Percentiles rank a stretch among this genome's conserved stretches.
These are phyloP conservation scores for Leucosticte australis DNA, from an alignment of 2,113 vertebrate species.

Conservation along the genomic window DNA sequence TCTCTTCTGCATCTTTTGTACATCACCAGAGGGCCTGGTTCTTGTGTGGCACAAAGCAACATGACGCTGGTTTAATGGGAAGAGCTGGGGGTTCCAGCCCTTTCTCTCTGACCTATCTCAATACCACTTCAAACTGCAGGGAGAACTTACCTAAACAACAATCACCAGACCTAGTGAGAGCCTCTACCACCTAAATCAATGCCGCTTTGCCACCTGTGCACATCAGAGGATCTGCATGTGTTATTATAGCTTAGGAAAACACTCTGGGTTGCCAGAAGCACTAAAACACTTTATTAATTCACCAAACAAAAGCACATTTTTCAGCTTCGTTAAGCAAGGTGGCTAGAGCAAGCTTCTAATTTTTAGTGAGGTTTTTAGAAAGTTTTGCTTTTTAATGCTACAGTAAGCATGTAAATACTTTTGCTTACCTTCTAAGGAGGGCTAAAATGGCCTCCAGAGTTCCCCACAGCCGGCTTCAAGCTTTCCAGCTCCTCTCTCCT, in stretches of 20 bases:
- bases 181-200: not conserved
- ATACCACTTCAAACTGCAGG: conserved; percentile 5
- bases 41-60: fast-evolving
- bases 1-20: not conserved
- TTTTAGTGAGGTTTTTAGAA: not conserved
- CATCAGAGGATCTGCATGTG: not conserved
- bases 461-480: not conserved
- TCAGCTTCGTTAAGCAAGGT: not conserved
- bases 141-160: not conserved
- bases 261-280: not conserved
- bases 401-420: not conserved
- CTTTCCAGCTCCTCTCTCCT: not conserved
- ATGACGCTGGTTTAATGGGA: not conserved
- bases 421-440: not conserved
- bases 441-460: not conserved
- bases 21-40: not conserved
- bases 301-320: not conserved
- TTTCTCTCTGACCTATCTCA: conserved; percentile 11
- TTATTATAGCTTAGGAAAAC: conserved; percentile 33
- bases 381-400: not conserved
- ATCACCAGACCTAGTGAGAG: not conserved
- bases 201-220: not conserved
- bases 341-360: not conserved
- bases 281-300: not conserved
- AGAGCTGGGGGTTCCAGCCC: not conserved